Evolutionary conservation across 2,888 invertebrate genomes (phyloP).

Genomic region (Branchipolynoe longqiensis): DNA sequence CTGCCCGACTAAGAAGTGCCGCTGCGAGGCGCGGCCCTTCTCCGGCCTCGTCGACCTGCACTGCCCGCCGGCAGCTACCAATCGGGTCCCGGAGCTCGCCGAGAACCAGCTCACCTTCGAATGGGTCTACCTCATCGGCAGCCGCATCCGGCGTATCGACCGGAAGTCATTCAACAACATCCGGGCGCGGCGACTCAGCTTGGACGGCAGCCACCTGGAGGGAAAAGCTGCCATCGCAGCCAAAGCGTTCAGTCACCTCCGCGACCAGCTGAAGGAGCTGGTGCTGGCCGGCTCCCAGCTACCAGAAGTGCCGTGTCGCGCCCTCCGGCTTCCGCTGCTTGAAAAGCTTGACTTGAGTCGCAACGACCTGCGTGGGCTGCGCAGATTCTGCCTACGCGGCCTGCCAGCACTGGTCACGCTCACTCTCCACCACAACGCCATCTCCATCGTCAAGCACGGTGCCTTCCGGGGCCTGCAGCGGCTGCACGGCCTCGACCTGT

Average conservation of each 20-base stretch:
- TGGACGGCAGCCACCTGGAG: background rate
- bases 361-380: background rate
- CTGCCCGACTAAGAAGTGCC: constrained; percentile 29
- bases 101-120: constrained; percentile 21
- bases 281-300: background rate
- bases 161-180: constrained; percentile 26
- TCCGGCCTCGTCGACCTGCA: background rate
- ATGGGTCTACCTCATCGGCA: background rate
- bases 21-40: constrained; percentile 21
- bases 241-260: background rate
- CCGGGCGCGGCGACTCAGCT: constrained; percentile 1
- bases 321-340: background rate
- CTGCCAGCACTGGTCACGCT: background rate
- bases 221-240: background rate
- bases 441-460: background rate
- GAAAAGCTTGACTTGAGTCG: background rate
- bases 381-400: background rate
- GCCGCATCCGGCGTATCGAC: background rate
- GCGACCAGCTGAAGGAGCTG: background rate
- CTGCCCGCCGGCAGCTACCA: background rate
- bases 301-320: background rate
- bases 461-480: background rate
- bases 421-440: background rate
- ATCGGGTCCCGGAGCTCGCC: background rate
- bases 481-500: background rate